Conservation (phyloP, 2,888 invertebrate genomes). For the Pachliopta kotzebuea region DNA sequence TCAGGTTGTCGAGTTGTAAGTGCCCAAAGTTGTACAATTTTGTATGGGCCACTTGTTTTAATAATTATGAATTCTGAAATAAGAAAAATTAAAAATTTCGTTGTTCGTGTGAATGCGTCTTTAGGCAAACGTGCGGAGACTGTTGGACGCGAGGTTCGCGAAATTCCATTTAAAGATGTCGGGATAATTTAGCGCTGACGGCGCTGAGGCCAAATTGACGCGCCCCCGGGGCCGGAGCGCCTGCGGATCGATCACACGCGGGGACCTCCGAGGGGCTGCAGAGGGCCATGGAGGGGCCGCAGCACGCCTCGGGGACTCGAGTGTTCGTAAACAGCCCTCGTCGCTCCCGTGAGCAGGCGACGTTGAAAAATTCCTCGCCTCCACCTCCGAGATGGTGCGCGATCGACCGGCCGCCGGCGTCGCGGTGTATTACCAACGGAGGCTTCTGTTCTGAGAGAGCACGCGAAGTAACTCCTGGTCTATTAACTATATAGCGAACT, state of each 20-base stretch:
- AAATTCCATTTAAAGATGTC: slow-evolving; percentile 79
- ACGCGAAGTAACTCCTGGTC: neutral
- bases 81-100: no score
- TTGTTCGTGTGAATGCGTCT: slow-evolving; percentile 5
- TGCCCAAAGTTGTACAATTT: no score
- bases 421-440: neutral
- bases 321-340: slow-evolving; percentile 64
- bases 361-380: slow-evolving; percentile 19
- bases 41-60: no score
- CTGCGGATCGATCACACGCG: slow-evolving; percentile 65
- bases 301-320: slow-evolving; percentile 36
- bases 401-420: slow-evolving; percentile 8
- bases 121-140: slow-evolving; percentile 34
- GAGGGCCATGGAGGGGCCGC: slow-evolving; percentile 34
- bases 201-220: slow-evolving; percentile 74
- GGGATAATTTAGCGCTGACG: slow-evolving; percentile 79
- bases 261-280: slow-evolving; percentile 42
- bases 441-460: slow-evolving; percentile 8
- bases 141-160: slow-evolving; percentile 63
- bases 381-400: slow-evolving; percentile 11
- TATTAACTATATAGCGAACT: neutral
- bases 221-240: slow-evolving; percentile 63
- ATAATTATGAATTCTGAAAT: no score
- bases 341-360: slow-evolving; percentile 37
- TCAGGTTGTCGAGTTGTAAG: no score